Percentiles rank a stretch among this genome's conserved stretches.
phyloP scores from a whole-genome alignment of 2,797 vertebrate species.

The Spea hammondii region DNA sequence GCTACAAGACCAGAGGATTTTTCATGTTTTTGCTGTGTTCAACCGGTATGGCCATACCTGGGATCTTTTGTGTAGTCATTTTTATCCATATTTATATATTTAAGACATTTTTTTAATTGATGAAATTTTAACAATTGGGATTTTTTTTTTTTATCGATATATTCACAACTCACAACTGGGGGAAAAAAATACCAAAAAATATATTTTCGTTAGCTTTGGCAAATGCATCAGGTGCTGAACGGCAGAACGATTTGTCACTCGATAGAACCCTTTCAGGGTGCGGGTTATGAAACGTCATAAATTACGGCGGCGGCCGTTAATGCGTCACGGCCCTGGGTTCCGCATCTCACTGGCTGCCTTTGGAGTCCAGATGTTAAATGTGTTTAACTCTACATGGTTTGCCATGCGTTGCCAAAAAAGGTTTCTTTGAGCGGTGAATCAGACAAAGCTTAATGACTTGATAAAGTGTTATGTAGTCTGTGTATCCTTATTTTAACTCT shows the following conservation, averaged over 20 bases:
- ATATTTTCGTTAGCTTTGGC: not conserved
- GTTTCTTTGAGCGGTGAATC: not conserved
- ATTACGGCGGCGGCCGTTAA: not conserved
- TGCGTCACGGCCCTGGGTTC: not conserved
- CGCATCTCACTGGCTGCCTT: not conserved
- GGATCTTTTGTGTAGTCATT: too few species aligned
- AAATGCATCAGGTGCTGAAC: not conserved
- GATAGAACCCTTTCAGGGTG: not conserved
- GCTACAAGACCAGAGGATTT: too few species aligned
- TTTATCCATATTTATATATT: too few species aligned
- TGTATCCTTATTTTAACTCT: too few species aligned
- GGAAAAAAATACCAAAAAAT: too few species aligned
- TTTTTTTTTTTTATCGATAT: too few species aligned
- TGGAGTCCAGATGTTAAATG: conserved; percentile 2
- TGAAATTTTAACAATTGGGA: too few species aligned
- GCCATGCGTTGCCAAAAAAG: not conserved
- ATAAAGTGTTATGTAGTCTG: too few species aligned
- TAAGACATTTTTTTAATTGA: too few species aligned
- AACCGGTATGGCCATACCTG: too few species aligned
- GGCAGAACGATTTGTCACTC: not conserved
- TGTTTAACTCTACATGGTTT: not conserved
- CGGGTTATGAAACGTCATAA: not conserved
- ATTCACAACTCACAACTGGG: too few species aligned
- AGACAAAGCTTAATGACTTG: not conserved
- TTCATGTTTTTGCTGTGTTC: too few species aligned